Conservation (phyloP, 2,888 invertebrate species). For the Catocala sponsa region DNA sequence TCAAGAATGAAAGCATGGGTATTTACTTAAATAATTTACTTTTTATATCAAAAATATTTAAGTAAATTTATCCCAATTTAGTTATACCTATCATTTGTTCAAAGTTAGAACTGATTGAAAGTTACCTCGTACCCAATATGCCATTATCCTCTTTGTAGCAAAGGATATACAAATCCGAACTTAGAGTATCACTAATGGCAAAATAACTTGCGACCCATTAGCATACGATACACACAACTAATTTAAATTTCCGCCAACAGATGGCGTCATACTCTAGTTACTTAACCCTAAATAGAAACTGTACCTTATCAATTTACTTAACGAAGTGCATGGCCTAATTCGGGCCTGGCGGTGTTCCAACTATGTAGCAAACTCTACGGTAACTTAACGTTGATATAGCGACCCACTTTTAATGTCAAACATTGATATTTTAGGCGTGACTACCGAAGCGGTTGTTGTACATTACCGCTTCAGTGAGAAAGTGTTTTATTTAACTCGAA, state of each 20-base stretch:
- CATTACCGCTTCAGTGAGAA: conserved; percentile 6
- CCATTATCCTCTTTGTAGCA: not conserved
- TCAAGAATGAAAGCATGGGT: too few relatives aligned
- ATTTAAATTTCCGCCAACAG: conserved; percentile 19
- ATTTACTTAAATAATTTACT: too few relatives aligned
- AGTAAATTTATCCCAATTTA: too few relatives aligned
- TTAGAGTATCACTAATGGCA: not conserved
- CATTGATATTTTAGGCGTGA: conserved; percentile 40
- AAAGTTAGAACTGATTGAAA: not conserved
- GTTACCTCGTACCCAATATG: conserved; percentile 1
- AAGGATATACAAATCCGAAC: not conserved
- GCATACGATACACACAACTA: conserved; percentile 15
- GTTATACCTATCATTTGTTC: not conserved
- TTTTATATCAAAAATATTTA: too few relatives aligned
- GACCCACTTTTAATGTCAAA: conserved; percentile 46
- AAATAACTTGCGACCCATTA: conserved; percentile 7
- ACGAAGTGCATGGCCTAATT: conserved; percentile 69
- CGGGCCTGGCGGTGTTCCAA: conserved; percentile 59
- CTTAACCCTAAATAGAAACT: conserved; percentile 44
- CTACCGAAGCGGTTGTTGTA: conserved; percentile 25
- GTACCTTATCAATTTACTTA: conserved; percentile 69
- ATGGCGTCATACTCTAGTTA: conserved; percentile 2
- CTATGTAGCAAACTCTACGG: conserved; percentile 34
- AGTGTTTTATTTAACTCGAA: not conserved
- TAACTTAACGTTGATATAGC: conserved; percentile 36